Evolutionary conservation across 2,888 invertebrate species (phyloP).

Genomic region (Corythucha ciliata): DNA sequence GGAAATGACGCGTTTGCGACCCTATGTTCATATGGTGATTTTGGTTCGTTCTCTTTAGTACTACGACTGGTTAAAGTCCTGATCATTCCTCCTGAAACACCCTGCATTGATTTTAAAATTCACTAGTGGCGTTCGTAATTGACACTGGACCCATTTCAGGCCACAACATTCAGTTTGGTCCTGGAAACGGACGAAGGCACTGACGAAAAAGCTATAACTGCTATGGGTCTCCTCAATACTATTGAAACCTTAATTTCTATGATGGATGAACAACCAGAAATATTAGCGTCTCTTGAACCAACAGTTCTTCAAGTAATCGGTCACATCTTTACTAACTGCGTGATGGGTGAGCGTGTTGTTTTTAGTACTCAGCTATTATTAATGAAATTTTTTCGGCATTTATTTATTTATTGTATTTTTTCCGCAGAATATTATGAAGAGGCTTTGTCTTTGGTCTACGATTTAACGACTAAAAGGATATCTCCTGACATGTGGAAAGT

Average conservation of each 20-base stretch:
- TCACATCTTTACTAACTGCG: conserved; percentile 69
- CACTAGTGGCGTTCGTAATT: no score
- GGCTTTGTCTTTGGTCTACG: conserved; percentile 83
- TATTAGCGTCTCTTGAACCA: conserved; percentile 81
- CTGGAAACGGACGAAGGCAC: conserved; percentile 75
- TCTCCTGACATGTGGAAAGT: conserved; percentile 96
- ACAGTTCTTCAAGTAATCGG: conserved; percentile 84
- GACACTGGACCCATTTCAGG: no score
- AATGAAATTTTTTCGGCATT: conserved; percentile 69
- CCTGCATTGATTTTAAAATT: no score
- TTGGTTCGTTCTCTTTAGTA: no score
- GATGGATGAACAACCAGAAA: conserved; percentile 77
- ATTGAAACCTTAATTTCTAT: conserved; percentile 90
- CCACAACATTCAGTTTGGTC: conserved; percentile 63
- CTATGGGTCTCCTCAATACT: conserved; percentile 92
- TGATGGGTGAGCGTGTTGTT: conserved; percentile 68
- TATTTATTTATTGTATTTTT: conserved; percentile 32
- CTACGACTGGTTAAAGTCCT: no score
- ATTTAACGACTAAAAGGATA: conserved; percentile 77
- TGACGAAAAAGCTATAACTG: conserved; percentile 93
- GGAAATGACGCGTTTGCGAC: no score
- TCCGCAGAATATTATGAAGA: conserved; percentile 96
- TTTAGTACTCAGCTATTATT: not conserved
- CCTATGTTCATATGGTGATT: no score
- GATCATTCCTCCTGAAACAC: no score